Base-by-base conservation (phyloP, 30 jellyfish, hydroid and myxozoan species). In the Morbakka virulenta region DNA sequence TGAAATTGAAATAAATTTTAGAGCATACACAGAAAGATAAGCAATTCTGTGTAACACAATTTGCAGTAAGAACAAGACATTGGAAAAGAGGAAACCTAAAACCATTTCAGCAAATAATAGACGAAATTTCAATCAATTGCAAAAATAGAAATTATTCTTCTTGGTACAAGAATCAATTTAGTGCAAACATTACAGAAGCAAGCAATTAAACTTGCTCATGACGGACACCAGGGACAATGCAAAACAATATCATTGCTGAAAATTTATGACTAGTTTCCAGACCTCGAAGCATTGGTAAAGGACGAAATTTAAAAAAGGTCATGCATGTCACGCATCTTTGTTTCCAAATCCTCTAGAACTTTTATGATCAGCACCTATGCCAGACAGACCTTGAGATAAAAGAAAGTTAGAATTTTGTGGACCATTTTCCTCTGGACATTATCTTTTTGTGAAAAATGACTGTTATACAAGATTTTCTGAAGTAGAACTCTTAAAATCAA, bases 361-460 rank as follows among this genome's bases (percentile, higher is more conserved):
- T 11, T 28, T 64, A 28, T 57, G 3, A 20, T 64, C 76, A 20
- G 17, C 76, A 25, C 76, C 80, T 9, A 68, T 68, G 80, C 80
- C 80, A 3, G 4, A 22, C 3, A 66, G 34, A 4, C 48, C 72
- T 20, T 68, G 80, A 68, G 11, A 68, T 4, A 68, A 68, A 26
- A 23, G 33, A 2, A 34, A 68, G 4, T 32, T 68, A 20, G 72
- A 68, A 4, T 68, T 34, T 32, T 68, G 80, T 23, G 80, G 80
- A 34, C 80, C 72, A 68, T 68, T 68, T 33, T 68, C 72, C 33
- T 68, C 80, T 32, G 72, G 80, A 3, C 80, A 68, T 32, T 68
- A 28, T 23, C 17, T 68, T 34, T 32, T 68, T 12, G 73, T 23
- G 2, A 33, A 32, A 2, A 68, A 32, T 32, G 80, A 68, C 25